Percentiles rank a stretch among this genome's conserved stretches.
phyloP scores from a whole-genome alignment of 1,140 invertebrate genomes.

The Pseudomyrmex cubaensis region DNA sequence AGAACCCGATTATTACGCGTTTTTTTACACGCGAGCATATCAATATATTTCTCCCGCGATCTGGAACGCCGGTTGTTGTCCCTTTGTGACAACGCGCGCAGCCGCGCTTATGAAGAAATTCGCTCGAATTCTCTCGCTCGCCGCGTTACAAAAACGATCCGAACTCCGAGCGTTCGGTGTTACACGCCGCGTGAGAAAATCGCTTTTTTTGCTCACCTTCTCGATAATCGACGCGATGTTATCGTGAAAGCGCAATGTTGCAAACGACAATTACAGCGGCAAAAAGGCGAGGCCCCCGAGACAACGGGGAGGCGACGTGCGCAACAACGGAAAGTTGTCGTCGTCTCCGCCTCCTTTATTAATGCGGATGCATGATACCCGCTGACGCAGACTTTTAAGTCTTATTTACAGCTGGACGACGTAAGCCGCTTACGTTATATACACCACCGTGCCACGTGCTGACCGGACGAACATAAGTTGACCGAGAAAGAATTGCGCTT shows the following conservation, averaged over 20 bases:
- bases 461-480: background rate
- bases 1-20: too few relatives aligned
- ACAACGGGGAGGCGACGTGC: background rate
- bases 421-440: constrained; percentile 44
- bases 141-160: too few relatives aligned
- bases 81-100: too few relatives aligned
- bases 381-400: constrained; percentile 38
- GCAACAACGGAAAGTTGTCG: background rate
- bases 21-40: background rate
- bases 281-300: too few relatives aligned
- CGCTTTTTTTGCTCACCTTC: too few relatives aligned
- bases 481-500: constrained; percentile 35
- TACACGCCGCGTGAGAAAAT: too few relatives aligned
- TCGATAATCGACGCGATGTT: background rate
- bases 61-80: background rate
- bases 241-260: too few relatives aligned
- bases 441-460: constrained; percentile 9
- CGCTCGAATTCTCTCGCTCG: too few relatives aligned
- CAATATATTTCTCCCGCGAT: background rate
- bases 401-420: constrained; percentile 44
- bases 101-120: too few relatives aligned
- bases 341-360: constrained; percentile 31
- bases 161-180: too few relatives aligned
- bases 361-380: constrained; percentile 38
- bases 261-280: background rate